Conservation (phyloP, 2,113 vertebrate genomes). For the Ibidorhyncha struthersii region DNA sequence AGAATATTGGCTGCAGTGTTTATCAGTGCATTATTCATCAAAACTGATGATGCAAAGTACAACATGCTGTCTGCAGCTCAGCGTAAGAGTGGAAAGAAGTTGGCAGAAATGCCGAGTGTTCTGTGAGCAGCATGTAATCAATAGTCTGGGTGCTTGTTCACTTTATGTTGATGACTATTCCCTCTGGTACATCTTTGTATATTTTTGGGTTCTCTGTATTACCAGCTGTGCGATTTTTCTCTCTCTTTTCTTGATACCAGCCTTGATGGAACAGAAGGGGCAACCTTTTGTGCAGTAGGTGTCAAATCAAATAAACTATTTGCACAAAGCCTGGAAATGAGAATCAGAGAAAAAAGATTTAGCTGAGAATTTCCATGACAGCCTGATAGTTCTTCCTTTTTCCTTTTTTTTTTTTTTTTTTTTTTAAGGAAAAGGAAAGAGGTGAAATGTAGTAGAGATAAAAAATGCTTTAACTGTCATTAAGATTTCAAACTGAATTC, state of each 20-base stretch:
- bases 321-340: conserved; percentile 70
- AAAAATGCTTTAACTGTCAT: not conserved
- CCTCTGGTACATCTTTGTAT: conserved; percentile 79
- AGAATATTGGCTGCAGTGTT: conserved; percentile 82
- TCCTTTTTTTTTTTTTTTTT: not conserved
- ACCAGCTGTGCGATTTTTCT: conserved; percentile 78
- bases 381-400: not conserved
- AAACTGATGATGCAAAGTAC: conserved; percentile 85
- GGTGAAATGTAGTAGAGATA: not conserved
- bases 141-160: conserved; percentile 83
- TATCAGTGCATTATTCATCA: conserved; percentile 86
- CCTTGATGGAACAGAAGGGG: conserved; percentile 76
- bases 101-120: conserved; percentile 82
- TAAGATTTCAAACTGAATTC: not conserved
- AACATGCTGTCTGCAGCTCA: conserved; percentile 82
- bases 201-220: conserved; percentile 82
- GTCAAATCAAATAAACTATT: conserved; percentile 77
- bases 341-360: conserved; percentile 30
- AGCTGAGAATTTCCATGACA: conserved; percentile 50
- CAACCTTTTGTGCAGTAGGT: conserved; percentile 70
- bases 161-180: conserved; percentile 83
- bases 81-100: conserved; percentile 74
- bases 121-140: conserved; percentile 82
- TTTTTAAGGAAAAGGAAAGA: not conserved
- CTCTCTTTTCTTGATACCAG: conserved; percentile 70